Percentiles rank a stretch among this genome's conserved stretches.
phyloP scores from a whole-genome alignment of 2,113 vertebrate genomes.

The Rhea pennata region DNA sequence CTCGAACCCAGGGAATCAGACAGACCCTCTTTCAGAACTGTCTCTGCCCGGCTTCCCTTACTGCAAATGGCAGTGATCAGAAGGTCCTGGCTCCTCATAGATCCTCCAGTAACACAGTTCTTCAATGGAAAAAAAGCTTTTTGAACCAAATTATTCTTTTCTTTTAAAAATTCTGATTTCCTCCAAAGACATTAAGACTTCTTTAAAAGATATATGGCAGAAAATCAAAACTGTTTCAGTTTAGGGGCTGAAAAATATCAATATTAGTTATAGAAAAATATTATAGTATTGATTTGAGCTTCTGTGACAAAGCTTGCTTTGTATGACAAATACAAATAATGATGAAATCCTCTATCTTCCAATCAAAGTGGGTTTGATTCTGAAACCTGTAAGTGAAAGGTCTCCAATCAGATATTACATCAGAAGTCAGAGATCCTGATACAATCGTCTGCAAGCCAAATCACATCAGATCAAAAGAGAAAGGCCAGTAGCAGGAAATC shows the following conservation, averaged over 20 bases:
- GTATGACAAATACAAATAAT: neutral
- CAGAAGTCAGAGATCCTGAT: neutral
- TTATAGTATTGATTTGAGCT: neutral
- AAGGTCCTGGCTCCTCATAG: neutral
- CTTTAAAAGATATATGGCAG: neutral
- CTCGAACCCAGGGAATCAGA: neutral
- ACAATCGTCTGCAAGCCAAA: neutral
- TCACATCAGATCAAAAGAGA: neutral
- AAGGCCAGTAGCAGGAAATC: neutral
- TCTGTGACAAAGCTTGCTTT: neutral
- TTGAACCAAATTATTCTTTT: neutral
- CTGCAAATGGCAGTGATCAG: neutral
- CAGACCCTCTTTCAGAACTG: accelerated
- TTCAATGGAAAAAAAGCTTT: neutral
- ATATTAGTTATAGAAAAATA: neutral
- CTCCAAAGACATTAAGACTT: neutral
- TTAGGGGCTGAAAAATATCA: neutral
- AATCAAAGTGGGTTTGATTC: neutral
- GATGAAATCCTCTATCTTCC: neutral
- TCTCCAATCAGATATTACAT: neutral
- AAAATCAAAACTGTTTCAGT: neutral
- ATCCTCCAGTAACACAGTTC: neutral
- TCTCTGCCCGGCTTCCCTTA: neutral
- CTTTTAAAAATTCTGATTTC: neutral
- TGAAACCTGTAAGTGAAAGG: neutral